These are phyloP conservation scores for Sphaeridia pumilis DNA, from an alignment of 2,888 invertebrate genomes.

Conservation along the genomic window DNA sequence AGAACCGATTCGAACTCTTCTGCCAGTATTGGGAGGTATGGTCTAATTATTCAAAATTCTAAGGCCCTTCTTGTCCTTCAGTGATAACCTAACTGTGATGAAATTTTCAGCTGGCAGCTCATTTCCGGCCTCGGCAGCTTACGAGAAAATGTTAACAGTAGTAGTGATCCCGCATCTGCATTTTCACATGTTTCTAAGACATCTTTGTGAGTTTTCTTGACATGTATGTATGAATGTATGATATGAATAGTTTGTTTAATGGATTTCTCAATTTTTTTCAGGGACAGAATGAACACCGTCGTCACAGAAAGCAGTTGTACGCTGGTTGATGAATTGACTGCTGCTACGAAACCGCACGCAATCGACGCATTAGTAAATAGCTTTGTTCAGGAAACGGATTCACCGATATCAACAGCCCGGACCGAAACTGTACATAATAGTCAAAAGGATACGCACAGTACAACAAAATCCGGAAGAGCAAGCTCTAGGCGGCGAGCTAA, in stretches of 20 bases:
- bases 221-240: no score
- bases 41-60: background rate
- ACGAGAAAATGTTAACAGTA: constrained; percentile 44
- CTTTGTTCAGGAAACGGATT: background rate
- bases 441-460: background rate
- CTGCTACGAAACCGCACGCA: background rate
- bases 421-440: background rate
- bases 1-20: constrained; percentile 51
- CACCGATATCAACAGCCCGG: background rate
- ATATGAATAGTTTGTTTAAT: no score
- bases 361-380: background rate
- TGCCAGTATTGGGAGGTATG: constrained; percentile 44
- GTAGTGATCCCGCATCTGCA: constrained; percentile 38
- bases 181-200: constrained; percentile 36
- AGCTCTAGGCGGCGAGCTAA: constrained; percentile 40
- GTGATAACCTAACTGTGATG: background rate
- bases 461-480: background rate
- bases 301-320: constrained; percentile 35
- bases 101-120: constrained; percentile 52
- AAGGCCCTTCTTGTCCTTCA: background rate
- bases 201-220: constrained; percentile 28
- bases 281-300: constrained; percentile 25
- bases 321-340: constrained; percentile 28
- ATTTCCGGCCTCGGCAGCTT: constrained; percentile 56
- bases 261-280: background rate